phyloP scores from a whole-genome alignment of 2,113 vertebrate species.

The Cervus canadensis region DNA sequence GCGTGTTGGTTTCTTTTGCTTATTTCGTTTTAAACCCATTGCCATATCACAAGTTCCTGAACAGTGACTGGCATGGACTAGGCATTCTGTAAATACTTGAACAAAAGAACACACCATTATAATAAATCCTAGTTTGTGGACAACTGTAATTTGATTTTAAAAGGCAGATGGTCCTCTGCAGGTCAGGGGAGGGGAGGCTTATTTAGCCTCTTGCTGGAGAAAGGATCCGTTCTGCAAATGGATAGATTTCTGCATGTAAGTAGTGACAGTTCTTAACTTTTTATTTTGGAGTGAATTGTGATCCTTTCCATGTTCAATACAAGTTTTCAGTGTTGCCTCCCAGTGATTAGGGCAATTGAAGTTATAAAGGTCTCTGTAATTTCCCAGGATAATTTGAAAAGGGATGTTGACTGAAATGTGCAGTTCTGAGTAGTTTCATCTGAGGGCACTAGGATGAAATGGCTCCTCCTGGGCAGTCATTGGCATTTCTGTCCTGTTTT shows the following conservation, averaged over 20 bases:
- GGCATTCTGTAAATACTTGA: background rate
- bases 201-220: background rate
- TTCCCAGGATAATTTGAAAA: background rate
- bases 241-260: background rate
- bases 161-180: background rate
- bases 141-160: background rate
- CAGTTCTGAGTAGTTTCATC: background rate
- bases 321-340: background rate
- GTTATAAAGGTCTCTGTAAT: background rate
- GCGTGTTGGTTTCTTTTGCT: background rate
- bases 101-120: background rate
- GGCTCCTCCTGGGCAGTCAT: background rate
- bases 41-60: background rate
- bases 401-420: background rate
- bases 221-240: background rate
- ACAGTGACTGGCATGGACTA: rapidly evolving
- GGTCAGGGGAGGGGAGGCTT: background rate
- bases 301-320: background rate
- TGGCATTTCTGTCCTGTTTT: background rate
- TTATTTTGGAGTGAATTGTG: background rate
- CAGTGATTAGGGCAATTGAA: background rate
- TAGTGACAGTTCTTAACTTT: background rate
- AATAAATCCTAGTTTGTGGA: background rate
- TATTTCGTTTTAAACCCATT: background rate
- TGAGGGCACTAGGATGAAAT: background rate